Conservation (phyloP, 1,140 invertebrate species). For the Dinoponera quadriceps region DNA sequence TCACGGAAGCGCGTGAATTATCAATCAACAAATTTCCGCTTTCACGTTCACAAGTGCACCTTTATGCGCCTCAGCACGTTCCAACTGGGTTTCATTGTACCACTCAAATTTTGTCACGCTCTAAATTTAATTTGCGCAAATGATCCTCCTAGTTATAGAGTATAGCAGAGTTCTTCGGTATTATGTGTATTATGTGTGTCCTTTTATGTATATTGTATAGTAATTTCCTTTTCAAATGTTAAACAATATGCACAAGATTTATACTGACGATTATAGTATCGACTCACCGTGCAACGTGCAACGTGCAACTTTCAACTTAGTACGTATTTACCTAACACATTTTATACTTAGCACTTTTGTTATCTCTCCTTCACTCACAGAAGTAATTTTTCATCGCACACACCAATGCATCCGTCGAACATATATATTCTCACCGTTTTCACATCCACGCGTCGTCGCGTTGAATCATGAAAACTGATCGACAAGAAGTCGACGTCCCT, state of each 20-base stretch:
- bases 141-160: neutral
- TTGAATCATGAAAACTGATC: conserved; percentile 8
- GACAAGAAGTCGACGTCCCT: neutral
- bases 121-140: neutral
- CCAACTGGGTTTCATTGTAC: neutral
- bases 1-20: conserved; percentile 20
- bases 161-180: too few relatives aligned
- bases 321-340: too few relatives aligned
- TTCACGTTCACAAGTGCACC: neutral
- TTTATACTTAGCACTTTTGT: conserved; percentile 23
- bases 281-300: conserved; percentile 20
- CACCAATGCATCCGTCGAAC: neutral
- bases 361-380: neutral
- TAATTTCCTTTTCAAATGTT: too few relatives aligned
- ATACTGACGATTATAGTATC: neutral
- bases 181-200: too few relatives aligned
- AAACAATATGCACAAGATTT: neutral
- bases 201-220: neutral
- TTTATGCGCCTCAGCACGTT: neutral
- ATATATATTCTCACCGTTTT: conserved; percentile 6
- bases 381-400: conserved; percentile 28
- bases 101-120: neutral
- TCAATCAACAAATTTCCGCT: conserved; percentile 40
- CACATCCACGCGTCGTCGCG: neutral
- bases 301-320: conserved; percentile 13